A percentile compares a stretch with the other conserved stretches of the same genome.
phyloP scores from a whole-genome alignment of 2,797 vertebrate genomes.

The Sebastes steindachneri region DNA sequence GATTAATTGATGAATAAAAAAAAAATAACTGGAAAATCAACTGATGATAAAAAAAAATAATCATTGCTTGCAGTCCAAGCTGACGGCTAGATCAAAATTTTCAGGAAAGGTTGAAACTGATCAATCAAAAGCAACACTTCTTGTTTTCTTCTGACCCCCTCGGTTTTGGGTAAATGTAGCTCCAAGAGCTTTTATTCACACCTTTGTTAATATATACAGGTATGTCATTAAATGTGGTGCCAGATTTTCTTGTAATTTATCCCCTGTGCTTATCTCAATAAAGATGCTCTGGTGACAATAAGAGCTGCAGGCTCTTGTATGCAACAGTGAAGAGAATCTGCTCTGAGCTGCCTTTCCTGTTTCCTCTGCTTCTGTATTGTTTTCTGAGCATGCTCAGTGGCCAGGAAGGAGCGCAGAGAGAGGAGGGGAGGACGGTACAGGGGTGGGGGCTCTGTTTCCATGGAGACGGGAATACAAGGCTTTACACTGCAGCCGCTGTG shows the following conservation, averaged over 20 bases:
- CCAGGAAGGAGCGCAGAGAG: neutral
- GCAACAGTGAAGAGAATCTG: neutral
- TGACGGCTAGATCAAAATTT: neutral
- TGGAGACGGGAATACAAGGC: slow-evolving; percentile 72
- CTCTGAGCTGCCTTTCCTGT: slow-evolving; percentile 30
- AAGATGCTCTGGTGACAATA: neutral
- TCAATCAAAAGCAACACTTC: neutral
- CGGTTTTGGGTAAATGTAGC: neutral
- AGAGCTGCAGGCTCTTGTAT: neutral
- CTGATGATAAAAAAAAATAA: neutral
- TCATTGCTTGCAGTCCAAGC: neutral
- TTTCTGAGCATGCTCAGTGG: slow-evolving; percentile 62
- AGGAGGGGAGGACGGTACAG: neutral
- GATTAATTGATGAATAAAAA: too few species aligned
- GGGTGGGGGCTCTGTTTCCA: slow-evolving; percentile 55
- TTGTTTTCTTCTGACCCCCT: neutral
- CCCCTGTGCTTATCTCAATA: neutral
- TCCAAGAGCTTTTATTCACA: neutral
- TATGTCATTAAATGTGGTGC: neutral
- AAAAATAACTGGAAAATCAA: neutral
- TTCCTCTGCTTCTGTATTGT: slow-evolving; percentile 38
- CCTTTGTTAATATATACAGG: neutral
- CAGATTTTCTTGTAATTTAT: neutral
- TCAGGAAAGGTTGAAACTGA: neutral
- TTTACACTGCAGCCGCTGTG: slow-evolving; percentile 64